Percentiles rank a stretch among this genome's conserved stretches.
phyloP scores from a whole-genome alignment of 2,888 invertebrate genomes.

The Antitype chi region DNA sequence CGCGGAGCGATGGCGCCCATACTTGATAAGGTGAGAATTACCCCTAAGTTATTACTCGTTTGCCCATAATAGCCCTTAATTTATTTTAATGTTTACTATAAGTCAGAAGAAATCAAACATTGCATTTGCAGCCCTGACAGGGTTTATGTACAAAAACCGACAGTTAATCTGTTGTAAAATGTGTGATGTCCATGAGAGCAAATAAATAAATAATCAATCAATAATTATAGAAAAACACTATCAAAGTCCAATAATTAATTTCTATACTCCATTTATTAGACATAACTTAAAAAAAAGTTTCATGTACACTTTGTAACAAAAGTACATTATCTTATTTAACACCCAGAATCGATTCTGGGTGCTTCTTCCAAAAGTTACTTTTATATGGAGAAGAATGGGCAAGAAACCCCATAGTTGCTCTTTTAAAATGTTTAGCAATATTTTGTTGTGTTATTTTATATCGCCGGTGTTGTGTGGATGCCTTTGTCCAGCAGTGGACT shows the following conservation, averaged over 20 bases:
- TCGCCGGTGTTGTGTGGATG: not conserved
- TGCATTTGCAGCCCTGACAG: not conserved
- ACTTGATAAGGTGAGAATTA: slow-evolving; percentile 82
- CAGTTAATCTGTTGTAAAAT: not conserved
- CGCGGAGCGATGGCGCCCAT: slow-evolving; percentile 79
- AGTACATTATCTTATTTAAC: too few species aligned
- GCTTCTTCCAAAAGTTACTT: not conserved
- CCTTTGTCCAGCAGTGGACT: not conserved
- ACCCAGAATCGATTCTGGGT: not conserved
- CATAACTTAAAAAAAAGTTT: too few species aligned
- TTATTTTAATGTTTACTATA: not conserved
- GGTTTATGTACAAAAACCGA: not conserved
- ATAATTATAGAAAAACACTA: not conserved
- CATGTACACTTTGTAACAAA: too few species aligned
- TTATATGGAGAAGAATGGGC: not conserved
- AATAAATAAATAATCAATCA: not conserved
- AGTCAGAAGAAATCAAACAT: not conserved
- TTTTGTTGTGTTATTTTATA: not conserved
- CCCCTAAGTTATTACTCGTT: not conserved
- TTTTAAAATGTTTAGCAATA: not conserved
- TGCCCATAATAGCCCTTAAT: not conserved
- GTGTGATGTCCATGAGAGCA: not conserved
- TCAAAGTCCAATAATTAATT: not conserved
- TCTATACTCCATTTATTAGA: too few species aligned
- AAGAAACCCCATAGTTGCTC: not conserved